Evolutionary conservation across 1,140 invertebrate species (phyloP), one percentile per base, ranked within the genome.

Genomic region (Meloidogyne hapla): DNA sequence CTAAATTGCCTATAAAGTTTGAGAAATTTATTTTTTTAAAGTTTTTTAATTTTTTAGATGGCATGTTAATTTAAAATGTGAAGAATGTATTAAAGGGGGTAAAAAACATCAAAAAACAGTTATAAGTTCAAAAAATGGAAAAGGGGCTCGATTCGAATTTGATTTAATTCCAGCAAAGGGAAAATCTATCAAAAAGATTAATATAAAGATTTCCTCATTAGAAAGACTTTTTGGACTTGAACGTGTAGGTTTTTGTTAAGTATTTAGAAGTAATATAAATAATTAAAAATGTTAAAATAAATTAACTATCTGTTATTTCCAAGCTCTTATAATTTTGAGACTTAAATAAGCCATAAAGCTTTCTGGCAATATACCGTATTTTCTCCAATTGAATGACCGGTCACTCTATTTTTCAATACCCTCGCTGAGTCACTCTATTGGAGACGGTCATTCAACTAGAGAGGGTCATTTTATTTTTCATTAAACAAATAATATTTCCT

Each of bases 171-270:
- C 48, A n/a, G 48, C 48, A n/a, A n/a, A n/a, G 1, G n/a, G 48
- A 21, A 56, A 56, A 56, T 5, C 4, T 8, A 56, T 56, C n/a
- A 56, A 56, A n/a, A 56, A 56, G n/a, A n/a, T 56, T n/a, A 56
- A 56, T 8, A n/a, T 56, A n/a, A 56, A 56, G n/a, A 56, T 56
- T 56, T 56, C 48, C n/a, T 56, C 48, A 8, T n/a, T 56, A 56
- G 48, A 56, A n/a, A 56, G 48, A 56, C 48, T 56, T 56, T n/a
- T n/a, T 56, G 48, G 48, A n/a, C 48, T 56, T n/a, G n/a, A 56
- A 56, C 18, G 48, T 18, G 48, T 56, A 56, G n/a, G 33, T 33
- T 33, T 6, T 33, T 33, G 33, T 33, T 33, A 33, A 33, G 9
- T 6, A 33, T 33, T 18, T 18, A 48, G 18, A 48, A 48, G 15